phyloP scores from a whole-genome alignment of 1,140 invertebrate genomes.

The Cyclargus thomasi region DNA sequence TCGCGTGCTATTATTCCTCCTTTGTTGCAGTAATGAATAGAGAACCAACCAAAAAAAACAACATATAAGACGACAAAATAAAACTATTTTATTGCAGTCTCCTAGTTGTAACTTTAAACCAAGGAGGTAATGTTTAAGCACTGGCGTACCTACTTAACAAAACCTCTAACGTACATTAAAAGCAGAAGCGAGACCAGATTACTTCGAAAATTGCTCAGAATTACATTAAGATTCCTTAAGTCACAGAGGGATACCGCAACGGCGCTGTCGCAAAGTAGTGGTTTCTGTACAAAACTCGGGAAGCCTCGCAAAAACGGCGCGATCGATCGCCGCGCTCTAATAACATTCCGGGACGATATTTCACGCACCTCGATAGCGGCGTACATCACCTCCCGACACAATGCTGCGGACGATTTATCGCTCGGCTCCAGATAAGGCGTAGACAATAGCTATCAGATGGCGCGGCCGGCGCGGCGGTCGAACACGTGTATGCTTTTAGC shows the following conservation, averaged over 20 bases:
- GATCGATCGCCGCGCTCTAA: slow-evolving; percentile 52
- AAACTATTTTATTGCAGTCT: neutral
- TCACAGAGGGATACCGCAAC: slow-evolving; percentile 16
- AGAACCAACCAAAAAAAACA: too few relatives aligned
- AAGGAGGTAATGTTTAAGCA: too few relatives aligned
- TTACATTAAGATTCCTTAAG: slow-evolving; percentile 21
- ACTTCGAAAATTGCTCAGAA: slow-evolving; percentile 3
- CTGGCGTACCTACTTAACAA: neutral
- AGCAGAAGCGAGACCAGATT: neutral
- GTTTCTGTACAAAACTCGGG: slow-evolving; percentile 42
- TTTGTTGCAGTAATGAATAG: too few relatives aligned
- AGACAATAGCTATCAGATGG: slow-evolving; percentile 67
- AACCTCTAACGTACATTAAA: neutral
- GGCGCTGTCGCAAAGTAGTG: slow-evolving; percentile 37
- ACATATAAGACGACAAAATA: too few relatives aligned
- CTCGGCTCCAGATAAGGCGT: slow-evolving; percentile 50
- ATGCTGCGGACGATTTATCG: slow-evolving; percentile 67
- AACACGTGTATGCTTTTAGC: slow-evolving; percentile 73
- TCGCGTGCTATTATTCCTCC: too few relatives aligned
- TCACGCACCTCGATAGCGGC: slow-evolving; percentile 55
- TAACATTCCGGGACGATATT: slow-evolving; percentile 63
- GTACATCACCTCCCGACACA: slow-evolving; percentile 64
- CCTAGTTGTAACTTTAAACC: too few relatives aligned
- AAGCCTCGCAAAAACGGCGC: slow-evolving; percentile 28
- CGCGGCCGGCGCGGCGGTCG: slow-evolving; percentile 29